Percentiles rank a stretch among this genome's conserved stretches.
Evolutionary conservation across 2,888 invertebrate species (phyloP).

Genomic region (Dynastes maya): DNA sequence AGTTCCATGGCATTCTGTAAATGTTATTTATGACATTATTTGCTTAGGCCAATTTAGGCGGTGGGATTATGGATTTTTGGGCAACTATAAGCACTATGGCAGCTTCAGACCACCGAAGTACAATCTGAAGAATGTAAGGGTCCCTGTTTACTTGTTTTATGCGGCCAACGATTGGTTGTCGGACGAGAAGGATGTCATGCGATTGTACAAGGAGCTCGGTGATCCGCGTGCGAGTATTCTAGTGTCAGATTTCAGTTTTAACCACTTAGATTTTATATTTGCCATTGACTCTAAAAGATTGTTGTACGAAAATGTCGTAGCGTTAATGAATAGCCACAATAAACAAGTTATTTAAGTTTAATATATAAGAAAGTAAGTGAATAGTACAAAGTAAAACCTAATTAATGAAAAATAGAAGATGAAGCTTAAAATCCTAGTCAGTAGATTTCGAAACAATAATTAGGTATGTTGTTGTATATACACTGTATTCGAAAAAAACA

Average conservation of each 20-base stretch:
- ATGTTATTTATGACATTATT: background rate
- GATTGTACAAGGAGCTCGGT: conserved; percentile 56
- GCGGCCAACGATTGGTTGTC: conserved; percentile 58
- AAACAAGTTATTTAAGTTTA: conserved; percentile 64
- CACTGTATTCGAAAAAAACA: too few species aligned
- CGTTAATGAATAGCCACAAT: conserved; percentile 60
- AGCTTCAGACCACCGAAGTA: conserved; percentile 55
- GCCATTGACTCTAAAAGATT: conserved; percentile 62
- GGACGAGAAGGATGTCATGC: conserved; percentile 53
- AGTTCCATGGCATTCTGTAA: background rate
- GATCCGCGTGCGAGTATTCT: conserved; percentile 60
- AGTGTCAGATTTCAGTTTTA: conserved; percentile 62
- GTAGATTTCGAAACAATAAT: too few species aligned
- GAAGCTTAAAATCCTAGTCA: too few species aligned
- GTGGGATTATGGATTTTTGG: conserved; percentile 56
- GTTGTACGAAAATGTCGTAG: conserved; percentile 62
- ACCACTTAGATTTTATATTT: conserved; percentile 66
- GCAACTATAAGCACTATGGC: conserved; percentile 56
- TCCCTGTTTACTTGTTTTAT: conserved; percentile 56
- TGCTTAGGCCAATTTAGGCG: conserved; percentile 55
- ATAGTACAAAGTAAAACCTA: background rate
- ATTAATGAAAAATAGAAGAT: background rate
- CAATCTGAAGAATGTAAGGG: conserved; percentile 52
- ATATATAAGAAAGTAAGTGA: background rate
- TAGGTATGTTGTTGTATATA: too few species aligned